Percentiles rank a stretch among this genome's conserved stretches.
Evolutionary conservation across 2,888 invertebrate genomes (phyloP).

Genomic region (Tachina grossa): DNA sequence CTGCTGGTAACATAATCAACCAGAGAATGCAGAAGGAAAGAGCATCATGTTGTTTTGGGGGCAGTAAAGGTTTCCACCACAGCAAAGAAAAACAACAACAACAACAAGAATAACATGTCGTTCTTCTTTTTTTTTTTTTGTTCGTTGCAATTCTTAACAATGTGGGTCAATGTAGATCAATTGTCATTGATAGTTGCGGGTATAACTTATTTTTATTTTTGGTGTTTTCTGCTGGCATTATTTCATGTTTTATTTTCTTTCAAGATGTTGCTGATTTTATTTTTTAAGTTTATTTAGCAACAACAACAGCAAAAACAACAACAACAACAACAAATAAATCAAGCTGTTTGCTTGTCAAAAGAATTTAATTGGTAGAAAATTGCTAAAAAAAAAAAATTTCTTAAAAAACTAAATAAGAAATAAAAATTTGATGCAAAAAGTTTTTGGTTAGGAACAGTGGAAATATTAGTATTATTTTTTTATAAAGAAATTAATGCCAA

Average conservation of each 20-base stretch:
- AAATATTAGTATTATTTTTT: not conserved
- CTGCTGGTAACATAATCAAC: conserved; percentile 7
- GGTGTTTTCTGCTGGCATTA: conserved; percentile 51
- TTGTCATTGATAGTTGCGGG: conserved; percentile 69
- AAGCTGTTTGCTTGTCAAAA: conserved; percentile 63
- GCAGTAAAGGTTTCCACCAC: conserved; percentile 62
- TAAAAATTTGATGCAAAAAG: conserved; percentile 8
- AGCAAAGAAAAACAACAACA: not conserved
- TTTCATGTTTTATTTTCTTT: conserved; percentile 39
- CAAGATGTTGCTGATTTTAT: conserved; percentile 52
- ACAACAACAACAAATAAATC: conserved; percentile 64
- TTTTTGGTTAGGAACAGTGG: not conserved
- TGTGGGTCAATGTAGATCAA: conserved; percentile 71
- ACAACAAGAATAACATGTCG: conserved; percentile 46
- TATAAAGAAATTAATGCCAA: not conserved
- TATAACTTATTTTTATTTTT: conserved; percentile 54
- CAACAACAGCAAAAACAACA: conserved; percentile 25
- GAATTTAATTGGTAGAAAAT: conserved; percentile 70
- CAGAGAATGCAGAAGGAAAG: conserved; percentile 13
- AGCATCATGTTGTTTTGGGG: conserved; percentile 47
- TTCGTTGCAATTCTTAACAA: conserved; percentile 53
- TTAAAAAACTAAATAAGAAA: conserved; percentile 35
- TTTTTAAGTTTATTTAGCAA: conserved; percentile 2
- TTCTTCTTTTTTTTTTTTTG: conserved; percentile 13
- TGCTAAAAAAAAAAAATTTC: conserved; percentile 65